Percentiles rank a stretch among this genome's conserved stretches.
Evolutionary conservation across 2,888 invertebrate genomes (phyloP).

Genomic region (Saturnia japonica): DNA sequence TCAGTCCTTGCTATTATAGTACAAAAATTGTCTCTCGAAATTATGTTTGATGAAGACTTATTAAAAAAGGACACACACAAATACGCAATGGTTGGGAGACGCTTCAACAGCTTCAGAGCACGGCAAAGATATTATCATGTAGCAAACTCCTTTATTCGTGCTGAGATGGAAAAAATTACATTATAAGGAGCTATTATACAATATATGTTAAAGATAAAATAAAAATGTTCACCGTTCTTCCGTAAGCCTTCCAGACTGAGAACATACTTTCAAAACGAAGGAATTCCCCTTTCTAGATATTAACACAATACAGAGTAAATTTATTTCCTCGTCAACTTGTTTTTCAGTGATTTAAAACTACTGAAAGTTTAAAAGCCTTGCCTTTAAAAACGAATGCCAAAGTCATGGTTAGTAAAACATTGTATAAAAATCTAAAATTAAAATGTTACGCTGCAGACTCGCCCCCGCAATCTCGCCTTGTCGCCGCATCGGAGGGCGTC

Average conservation of each 20-base stretch:
- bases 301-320: not conserved
- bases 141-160: too few relatives aligned
- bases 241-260: not conserved
- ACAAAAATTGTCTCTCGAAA: too few relatives aligned
- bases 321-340: not conserved
- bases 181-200: too few relatives aligned
- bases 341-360: not conserved
- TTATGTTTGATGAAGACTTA: too few relatives aligned
- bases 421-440: conserved; percentile 8
- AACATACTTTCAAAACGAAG: not conserved
- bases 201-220: too few relatives aligned
- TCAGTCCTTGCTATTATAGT: too few relatives aligned
- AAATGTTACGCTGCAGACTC: not conserved
- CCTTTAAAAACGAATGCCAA: not conserved
- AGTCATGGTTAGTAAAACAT: not conserved
- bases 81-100: too few relatives aligned
- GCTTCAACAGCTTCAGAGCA: too few relatives aligned
- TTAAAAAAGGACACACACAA: too few relatives aligned
- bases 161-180: too few relatives aligned
- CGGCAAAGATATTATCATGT: too few relatives aligned
- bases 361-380: not conserved
- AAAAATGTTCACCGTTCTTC: too few relatives aligned
- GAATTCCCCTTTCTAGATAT: not conserved
- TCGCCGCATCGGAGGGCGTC: conserved; percentile 19
- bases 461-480: conserved; percentile 19